Percentiles rank a stretch among this genome's conserved stretches.
phyloP scores from a whole-genome alignment of 1,140 invertebrate genomes.

The Ostrea edulis region DNA sequence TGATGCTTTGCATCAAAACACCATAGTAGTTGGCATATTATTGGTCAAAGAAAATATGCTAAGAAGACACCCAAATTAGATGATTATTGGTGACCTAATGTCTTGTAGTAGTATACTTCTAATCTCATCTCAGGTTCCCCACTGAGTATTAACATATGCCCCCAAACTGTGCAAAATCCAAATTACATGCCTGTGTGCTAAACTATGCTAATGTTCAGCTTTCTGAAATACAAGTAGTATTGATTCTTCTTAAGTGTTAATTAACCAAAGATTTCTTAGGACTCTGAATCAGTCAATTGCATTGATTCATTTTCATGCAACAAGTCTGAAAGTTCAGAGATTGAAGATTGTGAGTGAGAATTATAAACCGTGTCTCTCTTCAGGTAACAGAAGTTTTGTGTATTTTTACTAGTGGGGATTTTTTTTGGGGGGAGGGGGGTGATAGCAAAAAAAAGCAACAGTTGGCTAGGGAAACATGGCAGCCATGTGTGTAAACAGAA shows the following conservation, averaged over 20 bases:
- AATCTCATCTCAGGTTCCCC: neutral
- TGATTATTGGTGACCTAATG: neutral
- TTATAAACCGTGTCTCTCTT: neutral
- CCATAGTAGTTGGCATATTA: neutral
- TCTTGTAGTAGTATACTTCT: neutral
- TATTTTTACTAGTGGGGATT: neutral
- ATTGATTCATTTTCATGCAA: slow-evolving; percentile 30
- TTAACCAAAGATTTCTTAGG: slow-evolving; percentile 30
- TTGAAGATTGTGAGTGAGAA: slow-evolving; percentile 1
- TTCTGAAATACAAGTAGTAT: slow-evolving; percentile 10
- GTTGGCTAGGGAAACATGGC: slow-evolving; percentile 7
- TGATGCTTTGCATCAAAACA: slow-evolving; percentile 6
- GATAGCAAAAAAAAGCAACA: neutral
- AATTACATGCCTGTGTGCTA: slow-evolving; percentile 22
- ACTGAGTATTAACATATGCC: neutral
- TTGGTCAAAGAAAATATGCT: neutral
- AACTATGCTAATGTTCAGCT: neutral
- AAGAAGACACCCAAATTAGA: slow-evolving; percentile 5
- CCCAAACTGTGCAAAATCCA: neutral
- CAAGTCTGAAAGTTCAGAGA: neutral
- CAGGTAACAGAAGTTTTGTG: slow-evolving; percentile 4
- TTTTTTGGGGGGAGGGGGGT: neutral
- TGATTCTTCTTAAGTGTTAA: slow-evolving; percentile 31
- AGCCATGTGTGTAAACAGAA: slow-evolving; percentile 36
- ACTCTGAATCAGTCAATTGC: neutral